Percentiles rank a stretch among this genome's conserved stretches.
These are phyloP conservation scores for Euphydryas editha DNA, from an alignment of 2,888 invertebrate genomes.

Conservation along the genomic window DNA sequence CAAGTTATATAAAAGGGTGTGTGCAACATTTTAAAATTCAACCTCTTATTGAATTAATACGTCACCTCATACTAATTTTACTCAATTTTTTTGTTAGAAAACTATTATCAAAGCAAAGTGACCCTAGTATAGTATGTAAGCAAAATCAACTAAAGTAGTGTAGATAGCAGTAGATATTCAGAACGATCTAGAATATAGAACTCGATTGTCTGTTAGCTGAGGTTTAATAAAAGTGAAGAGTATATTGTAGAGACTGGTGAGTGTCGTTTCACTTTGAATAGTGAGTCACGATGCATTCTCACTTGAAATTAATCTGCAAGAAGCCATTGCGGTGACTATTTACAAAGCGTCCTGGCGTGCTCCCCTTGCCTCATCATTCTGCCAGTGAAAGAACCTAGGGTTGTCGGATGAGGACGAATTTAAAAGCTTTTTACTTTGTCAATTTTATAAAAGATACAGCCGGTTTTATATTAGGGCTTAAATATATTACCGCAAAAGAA, in stretches of 20 bases:
- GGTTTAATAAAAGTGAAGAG: constrained; percentile 26
- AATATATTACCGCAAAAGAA: not conserved
- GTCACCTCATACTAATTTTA: too few species aligned
- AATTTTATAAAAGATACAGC: not conserved
- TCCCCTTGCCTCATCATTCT: constrained; percentile 63
- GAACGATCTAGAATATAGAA: not conserved
- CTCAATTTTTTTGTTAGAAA: too few species aligned
- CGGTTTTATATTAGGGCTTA: not conserved
- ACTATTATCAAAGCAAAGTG: too few species aligned
- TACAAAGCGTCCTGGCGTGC: constrained; percentile 55
- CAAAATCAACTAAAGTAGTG: not conserved
- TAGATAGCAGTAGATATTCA: too few species aligned
- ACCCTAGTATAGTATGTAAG: not conserved
- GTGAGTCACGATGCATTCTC: constrained; percentile 49
- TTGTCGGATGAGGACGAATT: constrained; percentile 43
- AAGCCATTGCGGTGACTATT: constrained; percentile 77
- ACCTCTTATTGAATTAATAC: too few species aligned
- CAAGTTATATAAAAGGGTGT: too few species aligned
- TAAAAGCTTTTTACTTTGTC: not conserved
- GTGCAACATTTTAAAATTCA: too few species aligned
- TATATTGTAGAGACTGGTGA: constrained; percentile 23
- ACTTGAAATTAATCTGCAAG: constrained; percentile 79
- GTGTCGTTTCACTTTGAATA: constrained; percentile 26
- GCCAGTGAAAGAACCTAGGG: constrained; percentile 58
- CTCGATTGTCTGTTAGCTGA: constrained; percentile 12